Evolutionary conservation across 1,140 invertebrate species (phyloP), one percentile per base, ranked within the genome.

Genomic region (Araneus ventricosus): DNA sequence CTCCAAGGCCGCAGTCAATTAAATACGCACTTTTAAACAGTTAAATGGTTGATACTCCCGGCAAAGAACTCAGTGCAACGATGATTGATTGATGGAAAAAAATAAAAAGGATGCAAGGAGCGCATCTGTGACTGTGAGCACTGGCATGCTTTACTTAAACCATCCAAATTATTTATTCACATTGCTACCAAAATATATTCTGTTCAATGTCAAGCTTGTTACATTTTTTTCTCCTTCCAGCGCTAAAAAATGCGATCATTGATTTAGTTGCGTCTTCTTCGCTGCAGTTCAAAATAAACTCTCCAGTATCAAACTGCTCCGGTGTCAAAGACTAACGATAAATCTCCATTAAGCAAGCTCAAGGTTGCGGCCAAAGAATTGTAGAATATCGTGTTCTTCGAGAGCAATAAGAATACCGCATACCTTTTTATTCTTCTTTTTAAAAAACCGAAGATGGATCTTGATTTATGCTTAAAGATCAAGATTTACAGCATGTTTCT

Each of bases 311-410:
- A 52, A 45, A 52, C 45, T 30, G 82, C 82, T 84, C 70, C 4
- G 6, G 27, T 84, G 82, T 84, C 82, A 84, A 52, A 84, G 82
- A 52, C n/a, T 4, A 84, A 52, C 82, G n/a, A 84, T 84, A 84
- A 84, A 84, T 84, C 82, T 84, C 82, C 45, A 84, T 84, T 84
- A 52, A 41, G 41, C 14, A 84, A n/a, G n/a, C 52, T 84, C 82
- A 84, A 84, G 82, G 82, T 84, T 84, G n/a, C 82, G 30, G 24
- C 39, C 41, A 84, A 84, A 27, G 45, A 45, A 84, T 84, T 57
- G 45, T 84, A 84, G 41, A 45, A 84, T 41, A 41, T 84, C 45
- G 82, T 84, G 82, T 57, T 52, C 82, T 84, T 34, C 52, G 24
- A 84, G 22, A 75, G 82, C 82, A 84, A 84, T 84, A 84, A 82